Evolutionary conservation across 2,888 invertebrate species (phyloP), one percentile per base, ranked within the genome.

Genomic region (Diaperis boleti): DNA sequence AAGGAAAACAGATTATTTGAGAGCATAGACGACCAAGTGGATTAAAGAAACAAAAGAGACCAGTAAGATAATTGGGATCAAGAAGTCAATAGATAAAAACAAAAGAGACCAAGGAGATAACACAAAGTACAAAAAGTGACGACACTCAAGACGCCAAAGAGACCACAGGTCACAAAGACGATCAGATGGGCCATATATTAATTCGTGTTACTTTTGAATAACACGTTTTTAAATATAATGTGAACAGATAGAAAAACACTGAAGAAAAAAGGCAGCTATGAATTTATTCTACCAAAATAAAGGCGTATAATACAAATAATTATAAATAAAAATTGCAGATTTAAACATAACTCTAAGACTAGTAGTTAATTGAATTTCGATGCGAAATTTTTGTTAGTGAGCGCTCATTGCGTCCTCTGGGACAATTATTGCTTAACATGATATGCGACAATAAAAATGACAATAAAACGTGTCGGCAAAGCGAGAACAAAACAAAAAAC

Each of bases 201-300:
- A n/a, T n/a, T n/a, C 20, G 20, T 20, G 20, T 4, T 20, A 20
- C 4, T 4, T 20, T 20, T 20, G 20, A 20, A 6, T 4, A 20
- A 20, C 3, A 4, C 20, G 6, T 20, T 20, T 20, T 20, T 20
- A 6, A 20, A 3, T 20, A 6, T 3, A 6, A 20, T 20, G 20
- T 20, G 6, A 6, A 20, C 3, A 20, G 20, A 20, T 4, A 20
- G 20, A 8, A 13, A 33, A 33, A 10, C 2, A n/a, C 10, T 33
- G 2, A 33, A 14, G 33, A 73, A 76, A 78, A 79, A 79, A 79
- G 76, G 78, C 79, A 77, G 75, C 77, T 78, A 78, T 76, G 67
- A 69, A 74, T 79, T 78, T 78, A 78, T 77, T 78, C 76, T 78
- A 78, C 74, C 73, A 76, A 76, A 78, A 77, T 68, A 76, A 74